Conservation (phyloP, 2,888 invertebrate species). For the Rutpela maculata region DNA sequence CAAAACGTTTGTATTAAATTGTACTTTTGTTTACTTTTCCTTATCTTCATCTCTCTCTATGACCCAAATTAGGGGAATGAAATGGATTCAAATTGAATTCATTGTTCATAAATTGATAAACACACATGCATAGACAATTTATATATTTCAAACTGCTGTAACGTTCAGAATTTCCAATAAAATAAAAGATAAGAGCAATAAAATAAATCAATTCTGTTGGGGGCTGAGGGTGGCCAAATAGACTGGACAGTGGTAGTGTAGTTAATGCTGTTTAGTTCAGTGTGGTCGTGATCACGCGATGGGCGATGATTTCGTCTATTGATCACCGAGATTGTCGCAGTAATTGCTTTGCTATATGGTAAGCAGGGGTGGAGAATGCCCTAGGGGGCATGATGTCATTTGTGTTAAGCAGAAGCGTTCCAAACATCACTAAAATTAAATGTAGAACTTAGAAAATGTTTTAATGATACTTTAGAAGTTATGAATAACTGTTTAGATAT, state of each 20-base stretch:
- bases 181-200: conserved; percentile 37
- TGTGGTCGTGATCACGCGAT: conserved; percentile 63
- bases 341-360: conserved; percentile 64
- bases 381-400: conserved; percentile 5
- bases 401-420: not conserved
- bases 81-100: not conserved
- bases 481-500: too few relatives aligned
- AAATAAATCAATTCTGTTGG: conserved; percentile 41
- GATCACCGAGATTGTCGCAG: conserved; percentile 69
- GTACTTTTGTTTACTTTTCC: too few relatives aligned
- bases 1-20: too few relatives aligned
- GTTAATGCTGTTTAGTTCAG: conserved; percentile 58
- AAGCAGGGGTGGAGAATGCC: conserved; percentile 47
- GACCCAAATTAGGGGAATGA: not conserved
- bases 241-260: conserved; percentile 43
- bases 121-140: not conserved
- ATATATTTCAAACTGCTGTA: conserved; percentile 4
- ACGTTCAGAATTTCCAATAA: conserved; percentile 25
- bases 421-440: not conserved
- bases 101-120: not conserved
- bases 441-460: not conserved
- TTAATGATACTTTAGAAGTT: not conserved
- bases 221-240: conserved; percentile 31
- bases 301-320: conserved; percentile 67
- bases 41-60: not conserved